Percentiles rank a stretch among this genome's conserved stretches.
These are phyloP conservation scores for Aquatica leii DNA, from an alignment of 2,888 invertebrate genomes.

Conservation along the genomic window DNA sequence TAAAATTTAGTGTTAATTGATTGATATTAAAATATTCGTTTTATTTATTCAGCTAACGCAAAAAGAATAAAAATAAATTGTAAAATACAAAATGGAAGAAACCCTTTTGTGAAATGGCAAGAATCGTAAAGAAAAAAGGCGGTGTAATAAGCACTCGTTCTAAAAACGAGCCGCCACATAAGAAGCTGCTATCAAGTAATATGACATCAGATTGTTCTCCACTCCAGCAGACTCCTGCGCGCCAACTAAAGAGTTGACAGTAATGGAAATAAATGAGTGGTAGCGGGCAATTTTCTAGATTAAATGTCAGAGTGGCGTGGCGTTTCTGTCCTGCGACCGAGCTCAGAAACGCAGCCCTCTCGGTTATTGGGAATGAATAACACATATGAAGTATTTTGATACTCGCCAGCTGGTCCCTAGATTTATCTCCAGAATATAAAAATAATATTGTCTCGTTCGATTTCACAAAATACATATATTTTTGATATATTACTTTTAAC, in stretches of 20 bases:
- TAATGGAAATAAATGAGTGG: constrained; percentile 71
- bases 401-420: constrained; percentile 59
- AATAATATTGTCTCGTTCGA: constrained; percentile 61
- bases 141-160: constrained; percentile 33
- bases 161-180: constrained; percentile 35
- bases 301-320: constrained; percentile 67
- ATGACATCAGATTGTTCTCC: constrained; percentile 59
- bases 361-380: constrained; percentile 59
- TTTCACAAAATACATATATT: constrained; percentile 49
- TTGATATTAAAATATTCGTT: too few relatives aligned
- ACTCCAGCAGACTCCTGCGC: constrained; percentile 43
- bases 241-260: constrained; percentile 65
- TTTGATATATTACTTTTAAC: constrained; percentile 27
- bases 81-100: neutral
- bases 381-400: constrained; percentile 59
- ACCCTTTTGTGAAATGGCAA: neutral
- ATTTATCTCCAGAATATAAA: constrained; percentile 61
- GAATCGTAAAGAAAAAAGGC: constrained; percentile 23
- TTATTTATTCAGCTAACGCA: too few relatives aligned
- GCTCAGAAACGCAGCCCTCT: constrained; percentile 49
- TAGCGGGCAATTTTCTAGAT: constrained; percentile 71
- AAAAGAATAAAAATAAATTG: too few relatives aligned
- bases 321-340: constrained; percentile 54
- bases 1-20: too few relatives aligned
- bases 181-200: constrained; percentile 55